Base-by-base conservation (phyloP, 2,113 vertebrate genomes). In the Terrapene triunguis region DNA sequence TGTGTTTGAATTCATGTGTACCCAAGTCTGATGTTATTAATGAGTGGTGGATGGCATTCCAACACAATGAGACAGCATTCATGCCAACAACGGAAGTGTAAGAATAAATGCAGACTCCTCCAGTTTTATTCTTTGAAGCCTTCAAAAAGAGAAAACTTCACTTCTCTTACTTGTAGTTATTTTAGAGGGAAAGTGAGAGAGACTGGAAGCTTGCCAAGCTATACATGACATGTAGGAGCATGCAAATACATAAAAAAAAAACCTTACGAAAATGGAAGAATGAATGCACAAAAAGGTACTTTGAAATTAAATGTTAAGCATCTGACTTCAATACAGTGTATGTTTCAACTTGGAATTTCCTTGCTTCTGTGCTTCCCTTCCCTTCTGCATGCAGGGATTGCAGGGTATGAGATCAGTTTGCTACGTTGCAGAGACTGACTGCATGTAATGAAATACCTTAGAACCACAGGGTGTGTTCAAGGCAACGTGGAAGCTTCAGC, bases 241-340 rank as follows among this genome's bases (percentile, higher is more conserved):
- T 0, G 53, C 42, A 2, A 4, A 11, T 54, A 55, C 25, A 59
- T 85, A 50, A 44, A 8, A 9, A 22, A 10, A 35, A 9, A 38
- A 8, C 25, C 10, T 17, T 27, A 38, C 35, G 29, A 35, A 17
- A 54, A 35, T 42, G 44, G 50, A 74, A 4, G 32, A 69, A 79
- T 50, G 69, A 87, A 83, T 2, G 55, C 55, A 87, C 48, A 89
- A 35, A 32, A 93, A 84, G 9, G 22, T 79, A 62, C 42, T 80
- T 19, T 29, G 74, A 65, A 92, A 84, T 5, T 80, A 53, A 72
- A 72, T 3, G 11, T 0, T 78, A 91, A 62, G 76, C 94, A 89
- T 69, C 47, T 0, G 0, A 85, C 78, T 94, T 78, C 38, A 24
- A 44, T 10, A 59, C 10, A 50, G 65, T 0, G 0, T 10, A 81